Evolutionary conservation across 2,797 vertebrate genomes (phyloP).

Genomic region (Anguilla anguilla): DNA sequence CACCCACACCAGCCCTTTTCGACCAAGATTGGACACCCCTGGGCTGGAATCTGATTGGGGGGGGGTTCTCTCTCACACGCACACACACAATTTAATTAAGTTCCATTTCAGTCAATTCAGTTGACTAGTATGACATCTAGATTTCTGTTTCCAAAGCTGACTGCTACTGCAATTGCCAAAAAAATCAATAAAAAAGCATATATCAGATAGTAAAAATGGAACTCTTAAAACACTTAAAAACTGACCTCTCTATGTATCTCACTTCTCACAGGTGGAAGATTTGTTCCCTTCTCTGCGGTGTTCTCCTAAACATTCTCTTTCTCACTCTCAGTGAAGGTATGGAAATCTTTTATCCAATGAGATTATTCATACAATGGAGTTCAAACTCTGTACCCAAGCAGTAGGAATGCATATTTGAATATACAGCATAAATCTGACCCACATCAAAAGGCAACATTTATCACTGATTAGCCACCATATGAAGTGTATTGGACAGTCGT

Average conservation of each 20-base stretch:
- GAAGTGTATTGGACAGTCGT: background rate
- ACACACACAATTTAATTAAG: background rate
- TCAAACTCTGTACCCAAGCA: background rate
- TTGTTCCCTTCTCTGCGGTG: constrained; percentile 72
- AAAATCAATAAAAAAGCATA: too few relatives aligned
- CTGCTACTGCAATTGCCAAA: background rate
- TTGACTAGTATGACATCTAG: background rate
- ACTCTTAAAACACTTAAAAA: background rate
- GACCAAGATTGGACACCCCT: too few relatives aligned
- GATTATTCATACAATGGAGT: background rate
- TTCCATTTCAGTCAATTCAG: background rate
- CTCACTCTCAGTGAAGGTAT: constrained; percentile 77
- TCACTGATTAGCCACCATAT: background rate
- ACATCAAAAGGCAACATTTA: background rate
- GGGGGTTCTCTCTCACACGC: background rate
- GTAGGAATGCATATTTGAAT: background rate
- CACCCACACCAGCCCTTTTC: background rate
- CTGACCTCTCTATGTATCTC: background rate
- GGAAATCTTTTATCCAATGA: constrained; percentile 17
- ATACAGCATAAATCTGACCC: background rate
- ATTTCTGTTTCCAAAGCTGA: background rate
- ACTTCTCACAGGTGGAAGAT: constrained; percentile 71
- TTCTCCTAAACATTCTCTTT: constrained; percentile 74
- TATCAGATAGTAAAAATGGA: background rate
- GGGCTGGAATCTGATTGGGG: too few relatives aligned